Percentiles rank a stretch among this genome's conserved stretches.
These are phyloP conservation scores for Pseudochirops cupreus DNA, from an alignment of 2,797 vertebrate species.

Conservation along the genomic window DNA sequence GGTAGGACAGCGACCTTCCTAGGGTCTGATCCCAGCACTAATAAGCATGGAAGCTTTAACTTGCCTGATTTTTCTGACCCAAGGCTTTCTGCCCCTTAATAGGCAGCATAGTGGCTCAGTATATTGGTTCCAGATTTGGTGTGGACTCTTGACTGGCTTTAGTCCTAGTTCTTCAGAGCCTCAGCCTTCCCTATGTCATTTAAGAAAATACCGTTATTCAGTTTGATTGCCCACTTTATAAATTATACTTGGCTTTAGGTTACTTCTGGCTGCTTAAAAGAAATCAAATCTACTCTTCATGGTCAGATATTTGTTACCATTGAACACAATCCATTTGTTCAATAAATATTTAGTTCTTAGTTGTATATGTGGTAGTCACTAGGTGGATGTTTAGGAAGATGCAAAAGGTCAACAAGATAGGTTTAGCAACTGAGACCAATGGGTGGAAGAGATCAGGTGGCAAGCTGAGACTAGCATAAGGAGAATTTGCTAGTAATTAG, in stretches of 20 bases:
- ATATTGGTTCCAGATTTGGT: neutral
- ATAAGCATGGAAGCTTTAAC: neutral
- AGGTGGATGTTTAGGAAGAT: neutral
- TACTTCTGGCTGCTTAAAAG: neutral
- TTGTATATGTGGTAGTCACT: neutral
- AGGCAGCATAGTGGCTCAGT: neutral
- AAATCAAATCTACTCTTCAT: neutral
- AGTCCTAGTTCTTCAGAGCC: neutral
- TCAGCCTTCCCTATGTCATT: neutral
- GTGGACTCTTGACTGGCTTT: neutral
- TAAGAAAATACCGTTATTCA: neutral
- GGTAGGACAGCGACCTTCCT: neutral
- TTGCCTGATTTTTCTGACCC: neutral
- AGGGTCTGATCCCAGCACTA: neutral
- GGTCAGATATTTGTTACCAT: neutral
- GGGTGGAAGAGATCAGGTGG: neutral
- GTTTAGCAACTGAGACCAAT: neutral
- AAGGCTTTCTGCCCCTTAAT: neutral
- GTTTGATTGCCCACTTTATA: neutral
- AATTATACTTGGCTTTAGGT: neutral
- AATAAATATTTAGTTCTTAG: neutral
- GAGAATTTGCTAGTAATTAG: neutral
- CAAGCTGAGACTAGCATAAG: neutral
- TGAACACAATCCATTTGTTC: neutral
- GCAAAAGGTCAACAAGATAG: neutral